Percentiles rank a stretch among this genome's conserved stretches.
Conservation (phyloP, 1,140 invertebrate species). For the Solenopsis invicta region DNA sequence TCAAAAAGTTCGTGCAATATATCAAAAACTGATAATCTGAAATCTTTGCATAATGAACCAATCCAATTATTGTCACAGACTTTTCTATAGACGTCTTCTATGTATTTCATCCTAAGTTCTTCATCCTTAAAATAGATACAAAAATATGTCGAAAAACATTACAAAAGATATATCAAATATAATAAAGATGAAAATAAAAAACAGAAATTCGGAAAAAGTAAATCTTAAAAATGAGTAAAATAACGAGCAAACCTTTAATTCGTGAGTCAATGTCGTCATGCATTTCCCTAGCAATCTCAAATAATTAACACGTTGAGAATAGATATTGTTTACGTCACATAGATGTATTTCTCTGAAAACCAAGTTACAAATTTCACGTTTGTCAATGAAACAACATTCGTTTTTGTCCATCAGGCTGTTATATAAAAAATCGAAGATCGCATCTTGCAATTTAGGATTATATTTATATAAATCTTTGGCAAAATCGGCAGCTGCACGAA, state of each 20-base stretch:
- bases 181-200: slow-evolving; percentile 34
- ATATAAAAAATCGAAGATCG: slow-evolving; percentile 79
- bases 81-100: slow-evolving; percentile 70
- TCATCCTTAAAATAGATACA: slow-evolving; percentile 58
- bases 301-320: slow-evolving; percentile 74
- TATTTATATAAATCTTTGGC: slow-evolving; percentile 38
- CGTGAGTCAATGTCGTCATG: slow-evolving; percentile 67
- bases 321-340: slow-evolving; percentile 33
- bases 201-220: background rate
- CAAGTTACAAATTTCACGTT: slow-evolving; percentile 60
- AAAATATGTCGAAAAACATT: background rate
- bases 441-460: slow-evolving; percentile 77
- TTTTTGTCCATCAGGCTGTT: slow-evolving; percentile 51
- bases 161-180: background rate
- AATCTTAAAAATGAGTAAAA: slow-evolving; percentile 21
- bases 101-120: slow-evolving; percentile 33
- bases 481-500: slow-evolving; percentile 52
- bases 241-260: slow-evolving; percentile 59
- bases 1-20: slow-evolving; percentile 73
- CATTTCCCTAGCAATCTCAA: slow-evolving; percentile 79
- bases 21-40: slow-evolving; percentile 75
- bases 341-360: slow-evolving; percentile 57
- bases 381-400: background rate
- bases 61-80: slow-evolving; percentile 79
- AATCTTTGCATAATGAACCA: slow-evolving; percentile 68